Base-by-base conservation (phyloP, 2,113 vertebrate genomes). In the Hymenochirus boettgeri region DNA sequence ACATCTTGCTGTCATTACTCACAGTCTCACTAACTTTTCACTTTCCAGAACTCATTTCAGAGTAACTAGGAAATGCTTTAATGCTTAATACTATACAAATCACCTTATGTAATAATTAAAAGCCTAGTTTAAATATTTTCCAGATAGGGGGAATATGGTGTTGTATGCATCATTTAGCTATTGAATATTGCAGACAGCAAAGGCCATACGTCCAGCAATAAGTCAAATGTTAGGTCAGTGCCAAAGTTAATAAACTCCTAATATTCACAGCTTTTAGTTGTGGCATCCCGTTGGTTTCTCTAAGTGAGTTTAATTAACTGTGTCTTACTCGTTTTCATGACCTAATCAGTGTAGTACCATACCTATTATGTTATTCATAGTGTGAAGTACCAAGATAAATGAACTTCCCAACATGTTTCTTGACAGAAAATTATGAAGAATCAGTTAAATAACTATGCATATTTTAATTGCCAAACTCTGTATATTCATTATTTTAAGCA, bases 261-360 rank as follows among this genome's bases (percentile, higher is more conserved):
- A 48, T 35, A 33, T 31, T 21, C n/a, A 26, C 7, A 42, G 17
- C 25, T 17, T 57, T 13, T 11, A 9, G 17, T 15, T 65, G 57
- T 35, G n/a, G 29, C 17, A 65, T 57, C 53, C 54, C 24, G n/a
- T 57, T 48, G 53, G 26, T 23, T 57, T 31, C 13, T 35, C 21
- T 15, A 42, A 19, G 42, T 45, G n/a, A 56, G 53, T 57, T 35
- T 47, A 54, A 31, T 50, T 50, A 65, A 57, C 27, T 65, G 45
- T 23, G 46, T 45, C 26, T 57, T 66, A 51, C 45, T 58, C 12
- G 37, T 59, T 66, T 25, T 25, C 23, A n/a, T 59, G 55, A 59
- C 64, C 64, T 59, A 66, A 66, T 58, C 31, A 39, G n/a, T 42
- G 46, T 59, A 23, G 48, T 59, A 25, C 56, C 58, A 51, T 59